A percentile compares a stretch with the other conserved stretches of the same genome.
These are phyloP conservation scores for Pollenia griseotomentosa DNA, from an alignment of 2,888 invertebrate genomes.

Conservation along the genomic window DNA sequence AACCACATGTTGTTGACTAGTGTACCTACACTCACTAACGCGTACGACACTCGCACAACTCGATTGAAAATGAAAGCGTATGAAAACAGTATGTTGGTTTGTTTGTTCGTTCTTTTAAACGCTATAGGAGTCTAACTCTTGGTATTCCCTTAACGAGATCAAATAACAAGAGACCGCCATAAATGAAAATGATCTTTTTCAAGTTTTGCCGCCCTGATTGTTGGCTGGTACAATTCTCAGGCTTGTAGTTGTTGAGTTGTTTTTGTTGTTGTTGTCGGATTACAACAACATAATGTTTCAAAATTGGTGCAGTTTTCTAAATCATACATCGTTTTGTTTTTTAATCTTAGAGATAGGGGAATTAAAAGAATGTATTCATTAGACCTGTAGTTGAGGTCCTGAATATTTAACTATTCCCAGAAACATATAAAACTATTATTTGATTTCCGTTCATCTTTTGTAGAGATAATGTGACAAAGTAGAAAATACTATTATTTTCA, in stretches of 20 bases:
- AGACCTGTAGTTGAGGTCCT: not conserved
- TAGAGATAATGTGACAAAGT: no score
- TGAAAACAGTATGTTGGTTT: not conserved
- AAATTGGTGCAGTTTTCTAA: slow-evolving; percentile 69
- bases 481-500: no score
- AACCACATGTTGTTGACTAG: slow-evolving; percentile 61
- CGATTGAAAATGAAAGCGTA: slow-evolving; percentile 46
- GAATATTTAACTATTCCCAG: no score
- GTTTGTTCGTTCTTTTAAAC: slow-evolving; percentile 30
- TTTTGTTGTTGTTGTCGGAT: slow-evolving; percentile 5
- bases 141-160: slow-evolving; percentile 73
- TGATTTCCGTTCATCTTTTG: no score
- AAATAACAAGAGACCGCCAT: slow-evolving; percentile 63
- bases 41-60: not conserved
- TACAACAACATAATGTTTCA: slow-evolving; percentile 58
- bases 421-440: no score
- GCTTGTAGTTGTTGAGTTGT: slow-evolving; percentile 11
- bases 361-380: slow-evolving; percentile 43
- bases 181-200: slow-evolving; percentile 72
- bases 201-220: slow-evolving; percentile 53
- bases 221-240: slow-evolving; percentile 40
- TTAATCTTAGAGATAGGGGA: not conserved
- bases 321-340: slow-evolving; percentile 27
- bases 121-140: slow-evolving; percentile 61
- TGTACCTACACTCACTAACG: not conserved